Conservation (phyloP, 92 coral and sea anemone genomes). For the Blastomussa wellsi region DNA sequence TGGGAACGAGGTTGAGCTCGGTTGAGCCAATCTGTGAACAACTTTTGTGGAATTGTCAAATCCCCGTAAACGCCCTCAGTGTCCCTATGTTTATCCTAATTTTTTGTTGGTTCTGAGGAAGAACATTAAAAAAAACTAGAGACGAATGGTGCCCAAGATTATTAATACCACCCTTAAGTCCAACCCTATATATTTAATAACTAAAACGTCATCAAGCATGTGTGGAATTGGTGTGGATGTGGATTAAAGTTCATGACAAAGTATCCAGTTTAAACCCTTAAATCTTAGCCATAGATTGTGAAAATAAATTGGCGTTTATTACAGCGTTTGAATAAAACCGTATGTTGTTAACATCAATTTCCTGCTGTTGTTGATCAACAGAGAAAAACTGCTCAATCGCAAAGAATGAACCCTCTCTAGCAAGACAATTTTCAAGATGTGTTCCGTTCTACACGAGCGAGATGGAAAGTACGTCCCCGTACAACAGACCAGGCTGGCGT, state of each 20-base stretch:
- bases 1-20: no score
- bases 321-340: not conserved
- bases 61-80: no score
- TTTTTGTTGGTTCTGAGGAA: no score
- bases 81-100: no score
- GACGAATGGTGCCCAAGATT: no score
- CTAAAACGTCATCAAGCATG: no score
- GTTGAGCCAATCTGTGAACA: no score
- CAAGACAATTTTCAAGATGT: constrained; percentile 66
- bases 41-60: no score
- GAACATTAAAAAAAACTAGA: no score
- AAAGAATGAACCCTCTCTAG: constrained; percentile 50
- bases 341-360: not conserved
- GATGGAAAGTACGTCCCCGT: constrained; percentile 61
- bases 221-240: no score
- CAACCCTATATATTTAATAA: no score
- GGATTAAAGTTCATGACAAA: not conserved
- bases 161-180: no score
- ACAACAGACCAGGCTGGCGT: constrained; percentile 79
- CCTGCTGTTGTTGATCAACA: constrained; percentile 15
- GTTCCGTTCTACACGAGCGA: constrained; percentile 58
- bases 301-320: not conserved
- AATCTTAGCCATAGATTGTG: not conserved
- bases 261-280: not conserved
- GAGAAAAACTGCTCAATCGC: constrained; percentile 54